Evolutionary conservation across 2,888 invertebrate species (phyloP), one percentile per base, ranked within the genome.

Genomic region (Euphydryas editha): DNA sequence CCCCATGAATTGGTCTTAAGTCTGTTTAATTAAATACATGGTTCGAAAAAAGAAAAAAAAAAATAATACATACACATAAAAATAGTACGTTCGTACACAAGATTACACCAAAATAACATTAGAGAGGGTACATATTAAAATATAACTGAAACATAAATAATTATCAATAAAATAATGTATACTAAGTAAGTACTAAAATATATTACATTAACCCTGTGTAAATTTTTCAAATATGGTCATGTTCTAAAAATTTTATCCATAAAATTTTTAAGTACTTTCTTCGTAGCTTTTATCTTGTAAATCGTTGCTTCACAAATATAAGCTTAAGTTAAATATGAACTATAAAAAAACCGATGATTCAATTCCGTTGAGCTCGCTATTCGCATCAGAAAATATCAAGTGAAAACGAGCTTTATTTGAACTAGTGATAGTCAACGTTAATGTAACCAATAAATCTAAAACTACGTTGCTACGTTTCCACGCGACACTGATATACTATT

Each of bases 331-430:
- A 49, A 58, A 58, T 58, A 39, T 49, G 39, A 58, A 47, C 13
- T 58, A 24, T 58, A 58, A 49, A 49, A 51, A 57, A 51, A 42
- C 49, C 49, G 37, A 49, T 42, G 24, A 37, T 36, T 18, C 76
- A 77, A 74, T 77, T 79, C 75, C 72, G 73, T 73, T 81, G 79
- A 73, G 76, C 77, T 73, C 76, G 78, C 76, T 77, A 76, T 73
- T 75, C 76, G 75, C 55, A 60, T 63, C 49, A 55, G 55, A 21
- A 20, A 20, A 51, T 39, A 59, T 62, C 46, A 47, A 59, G 56
- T 59, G 17, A 44, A 58, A 59, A 44, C 49, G 20, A 15, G 39
- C 30, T 39, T 24, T 57, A 49, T 62, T 57, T 58, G 57, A 49
- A 49, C 47, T 21, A 36, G n/a, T n/a, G n/a, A n/a, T n/a, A n/a